Evolutionary conservation across 2,113 vertebrate species (phyloP).

Genomic region (Bubo bubo): DNA sequence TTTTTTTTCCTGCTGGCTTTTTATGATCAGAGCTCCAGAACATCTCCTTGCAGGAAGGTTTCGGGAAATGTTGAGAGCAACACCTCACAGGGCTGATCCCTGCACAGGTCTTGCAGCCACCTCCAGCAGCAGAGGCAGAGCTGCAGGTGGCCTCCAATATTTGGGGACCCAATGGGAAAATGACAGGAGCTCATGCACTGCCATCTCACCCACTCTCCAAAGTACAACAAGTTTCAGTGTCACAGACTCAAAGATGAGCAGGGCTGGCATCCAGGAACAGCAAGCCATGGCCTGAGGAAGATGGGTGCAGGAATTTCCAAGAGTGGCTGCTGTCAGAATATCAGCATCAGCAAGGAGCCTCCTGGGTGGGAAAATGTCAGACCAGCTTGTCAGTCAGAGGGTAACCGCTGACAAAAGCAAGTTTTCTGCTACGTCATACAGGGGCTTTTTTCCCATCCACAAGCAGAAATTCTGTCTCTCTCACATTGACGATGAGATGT

Average conservation of each 20-base stretch:
- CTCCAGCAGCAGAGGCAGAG: not conserved
- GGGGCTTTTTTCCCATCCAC: not conserved
- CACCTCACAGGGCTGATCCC: fast-evolving
- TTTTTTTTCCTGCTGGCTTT: not conserved
- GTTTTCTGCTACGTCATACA: fast-evolving
- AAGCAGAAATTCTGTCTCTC: not conserved
- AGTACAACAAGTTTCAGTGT: not conserved
- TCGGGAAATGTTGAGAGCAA: not conserved
- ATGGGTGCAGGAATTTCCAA: not conserved
- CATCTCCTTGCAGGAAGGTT: not conserved
- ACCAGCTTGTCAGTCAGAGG: not conserved
- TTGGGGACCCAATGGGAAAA: not conserved
- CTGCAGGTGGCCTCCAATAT: not conserved
- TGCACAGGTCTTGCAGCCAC: not conserved
- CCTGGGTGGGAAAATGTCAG: not conserved
- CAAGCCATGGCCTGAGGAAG: not conserved
- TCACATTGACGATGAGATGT: fast-evolving
- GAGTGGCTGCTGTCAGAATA: not conserved
- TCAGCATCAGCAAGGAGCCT: not conserved
- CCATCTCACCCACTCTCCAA: not conserved
- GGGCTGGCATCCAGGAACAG: not conserved
- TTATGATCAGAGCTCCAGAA: not conserved
- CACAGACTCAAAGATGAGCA: not conserved
- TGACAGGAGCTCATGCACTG: not conserved
- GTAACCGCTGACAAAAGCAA: not conserved